Percentiles rank a stretch among this genome's conserved stretches.
phyloP scores from a whole-genome alignment of 2,888 invertebrate genomes.

The Sminthurides aquaticus region DNA sequence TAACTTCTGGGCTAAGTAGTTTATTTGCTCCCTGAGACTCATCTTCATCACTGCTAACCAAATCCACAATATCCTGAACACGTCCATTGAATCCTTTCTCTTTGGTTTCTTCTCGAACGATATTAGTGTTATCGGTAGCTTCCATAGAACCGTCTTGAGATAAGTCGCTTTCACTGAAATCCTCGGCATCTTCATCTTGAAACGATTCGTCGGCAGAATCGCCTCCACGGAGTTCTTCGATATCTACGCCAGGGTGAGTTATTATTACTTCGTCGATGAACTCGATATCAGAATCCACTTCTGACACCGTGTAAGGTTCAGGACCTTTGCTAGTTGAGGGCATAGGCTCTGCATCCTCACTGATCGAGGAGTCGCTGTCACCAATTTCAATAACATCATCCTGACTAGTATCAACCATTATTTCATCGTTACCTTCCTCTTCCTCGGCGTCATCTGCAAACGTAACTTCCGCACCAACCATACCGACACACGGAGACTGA shows the following conservation, averaged over 20 bases:
- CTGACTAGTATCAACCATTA: no score
- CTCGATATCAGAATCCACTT: slow-evolving; percentile 38
- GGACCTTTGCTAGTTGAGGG: slow-evolving; percentile 10
- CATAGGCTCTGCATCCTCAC: not conserved
- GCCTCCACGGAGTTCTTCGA: slow-evolving; percentile 27
- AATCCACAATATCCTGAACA: slow-evolving; percentile 13
- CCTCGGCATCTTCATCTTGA: slow-evolving; percentile 14
- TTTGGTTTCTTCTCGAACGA: not conserved
- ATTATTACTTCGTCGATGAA: slow-evolving; percentile 34
- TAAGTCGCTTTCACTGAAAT: not conserved
- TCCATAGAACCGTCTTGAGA: not conserved
- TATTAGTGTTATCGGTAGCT: not conserved
- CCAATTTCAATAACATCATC: not conserved
- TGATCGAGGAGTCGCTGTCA: not conserved
- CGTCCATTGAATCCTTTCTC: not conserved
- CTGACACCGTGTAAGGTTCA: slow-evolving; percentile 28
- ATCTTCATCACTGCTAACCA: slow-evolving; percentile 28
- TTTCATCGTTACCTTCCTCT: not conserved
- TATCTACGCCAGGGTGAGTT: slow-evolving; percentile 28
- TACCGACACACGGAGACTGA: not conserved
- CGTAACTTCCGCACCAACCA: not conserved
- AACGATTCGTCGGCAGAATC: not conserved
- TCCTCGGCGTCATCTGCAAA: not conserved
- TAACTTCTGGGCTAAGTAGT: not conserved
- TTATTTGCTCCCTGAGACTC: slow-evolving; percentile 28